phyloP scores from a whole-genome alignment of 2,888 invertebrate genomes.

The Tinea semifulvella region DNA sequence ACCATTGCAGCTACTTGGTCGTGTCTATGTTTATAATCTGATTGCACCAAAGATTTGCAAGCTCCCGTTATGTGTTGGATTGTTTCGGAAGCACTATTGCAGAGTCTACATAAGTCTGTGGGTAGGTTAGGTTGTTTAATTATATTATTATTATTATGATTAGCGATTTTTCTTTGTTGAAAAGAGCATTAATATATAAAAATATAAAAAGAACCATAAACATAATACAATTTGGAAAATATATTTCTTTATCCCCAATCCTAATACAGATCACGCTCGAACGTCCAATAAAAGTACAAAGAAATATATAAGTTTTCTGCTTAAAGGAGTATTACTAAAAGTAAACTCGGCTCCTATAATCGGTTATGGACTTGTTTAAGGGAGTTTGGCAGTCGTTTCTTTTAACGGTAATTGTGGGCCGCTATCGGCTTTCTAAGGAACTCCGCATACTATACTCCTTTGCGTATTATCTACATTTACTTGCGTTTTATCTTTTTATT shows the following conservation, averaged over 20 bases:
- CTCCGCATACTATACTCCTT: neutral
- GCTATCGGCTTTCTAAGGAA: constrained; percentile 12
- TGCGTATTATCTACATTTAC: neutral
- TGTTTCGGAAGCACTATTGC: too few species aligned
- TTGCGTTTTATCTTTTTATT: neutral
- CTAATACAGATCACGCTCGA: constrained; percentile 11
- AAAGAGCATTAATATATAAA: too few species aligned
- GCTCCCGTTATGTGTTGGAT: too few species aligned
- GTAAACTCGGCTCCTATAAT: constrained; percentile 28
- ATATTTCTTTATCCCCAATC: neutral
- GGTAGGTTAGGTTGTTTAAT: too few species aligned
- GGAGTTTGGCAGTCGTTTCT: constrained; percentile 29
- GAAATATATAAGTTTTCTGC: constrained; percentile 19
- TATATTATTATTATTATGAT: too few species aligned
- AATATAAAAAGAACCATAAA: too few species aligned
- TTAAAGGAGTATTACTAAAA: constrained; percentile 27
- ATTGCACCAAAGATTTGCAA: too few species aligned
- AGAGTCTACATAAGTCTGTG: too few species aligned
- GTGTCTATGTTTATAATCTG: too few species aligned
- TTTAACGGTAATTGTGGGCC: constrained; percentile 30
- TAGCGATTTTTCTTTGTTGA: too few species aligned
- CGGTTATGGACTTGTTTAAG: constrained; percentile 29
- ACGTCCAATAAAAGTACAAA: constrained; percentile 13
- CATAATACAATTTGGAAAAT: too few species aligned
- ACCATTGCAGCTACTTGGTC: too few species aligned